phyloP scores from a whole-genome alignment of 2,797 vertebrate genomes.

The Coregonus suidteri region DNA sequence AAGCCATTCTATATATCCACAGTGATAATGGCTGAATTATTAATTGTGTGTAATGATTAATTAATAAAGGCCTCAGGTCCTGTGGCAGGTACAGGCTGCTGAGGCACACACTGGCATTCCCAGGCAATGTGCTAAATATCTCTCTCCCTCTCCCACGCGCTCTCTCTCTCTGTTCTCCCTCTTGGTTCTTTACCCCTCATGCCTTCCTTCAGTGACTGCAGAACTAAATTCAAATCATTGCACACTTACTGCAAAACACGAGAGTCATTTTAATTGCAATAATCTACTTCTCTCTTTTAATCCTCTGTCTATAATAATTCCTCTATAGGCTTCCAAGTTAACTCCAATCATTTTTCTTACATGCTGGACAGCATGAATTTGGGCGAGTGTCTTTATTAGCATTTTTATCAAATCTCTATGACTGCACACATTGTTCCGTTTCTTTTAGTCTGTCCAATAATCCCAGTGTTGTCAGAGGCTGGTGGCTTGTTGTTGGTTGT shows the following conservation, averaged over 20 bases:
- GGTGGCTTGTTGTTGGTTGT: not conserved
- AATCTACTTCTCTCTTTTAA: not conserved
- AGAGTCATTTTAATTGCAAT: not conserved
- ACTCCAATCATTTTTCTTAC: not conserved
- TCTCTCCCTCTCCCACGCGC: not conserved
- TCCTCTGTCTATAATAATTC: not conserved
- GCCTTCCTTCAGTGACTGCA: not conserved
- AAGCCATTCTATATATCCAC: conserved; percentile 69
- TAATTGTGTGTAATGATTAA: conserved; percentile 81
- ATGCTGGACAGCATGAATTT: not conserved
- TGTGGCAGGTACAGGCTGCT: conserved; percentile 78
- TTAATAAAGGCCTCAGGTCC: conserved; percentile 79
- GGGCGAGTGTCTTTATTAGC: not conserved
- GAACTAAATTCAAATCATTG: not conserved
- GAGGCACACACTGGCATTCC: conserved; percentile 72
- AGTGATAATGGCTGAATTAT: conserved; percentile 81
- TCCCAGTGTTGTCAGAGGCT: conserved; percentile 35
- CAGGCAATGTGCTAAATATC: conserved; percentile 67
- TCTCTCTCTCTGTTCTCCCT: conserved; percentile 35
- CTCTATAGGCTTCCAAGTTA: not conserved
- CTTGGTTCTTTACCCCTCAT: conserved; percentile 7
- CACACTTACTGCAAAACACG: not conserved
- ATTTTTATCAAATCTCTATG: not conserved
- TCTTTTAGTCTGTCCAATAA: conserved; percentile 26
- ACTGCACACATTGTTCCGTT: not conserved